phyloP scores from a whole-genome alignment of 2,797 vertebrate genomes.

The Bradypus variegatus region DNA sequence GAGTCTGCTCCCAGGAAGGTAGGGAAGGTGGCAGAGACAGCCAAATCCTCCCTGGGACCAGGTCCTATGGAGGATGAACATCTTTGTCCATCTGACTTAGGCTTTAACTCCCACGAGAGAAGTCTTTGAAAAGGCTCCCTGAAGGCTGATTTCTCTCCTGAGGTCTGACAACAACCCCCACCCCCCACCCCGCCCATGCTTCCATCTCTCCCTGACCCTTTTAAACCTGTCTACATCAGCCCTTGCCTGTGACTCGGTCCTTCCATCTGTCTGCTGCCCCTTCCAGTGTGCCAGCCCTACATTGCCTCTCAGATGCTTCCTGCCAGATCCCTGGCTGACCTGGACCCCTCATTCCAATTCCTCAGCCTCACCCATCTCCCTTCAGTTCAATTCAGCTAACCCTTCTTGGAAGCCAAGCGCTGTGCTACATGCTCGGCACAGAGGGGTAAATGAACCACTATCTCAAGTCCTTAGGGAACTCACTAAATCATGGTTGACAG shows the following conservation, averaged over 20 bases:
- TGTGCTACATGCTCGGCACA: not conserved
- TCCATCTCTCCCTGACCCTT: not conserved
- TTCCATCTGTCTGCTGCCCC: not conserved
- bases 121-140: not conserved
- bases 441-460: not conserved
- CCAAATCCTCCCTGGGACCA: not conserved
- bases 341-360: not conserved
- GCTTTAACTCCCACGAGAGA: not conserved
- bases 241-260: rapidly evolving
- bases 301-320: not conserved
- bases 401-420: not conserved
- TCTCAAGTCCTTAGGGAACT: not conserved
- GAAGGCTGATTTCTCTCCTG: not conserved
- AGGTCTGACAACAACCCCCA: not conserved
- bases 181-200: not conserved
- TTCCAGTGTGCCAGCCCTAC: not conserved
- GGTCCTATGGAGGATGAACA: not conserved
- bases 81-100: not conserved
- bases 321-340: not conserved
- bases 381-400: not conserved
- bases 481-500: not conserved
- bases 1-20: not conserved
- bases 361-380: not conserved
- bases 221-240: not conserved
- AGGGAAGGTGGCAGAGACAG: not conserved